These are phyloP conservation scores for Oryzias curvinotus DNA, from an alignment of 2,113 vertebrate genomes.

Conservation along the genomic window DNA sequence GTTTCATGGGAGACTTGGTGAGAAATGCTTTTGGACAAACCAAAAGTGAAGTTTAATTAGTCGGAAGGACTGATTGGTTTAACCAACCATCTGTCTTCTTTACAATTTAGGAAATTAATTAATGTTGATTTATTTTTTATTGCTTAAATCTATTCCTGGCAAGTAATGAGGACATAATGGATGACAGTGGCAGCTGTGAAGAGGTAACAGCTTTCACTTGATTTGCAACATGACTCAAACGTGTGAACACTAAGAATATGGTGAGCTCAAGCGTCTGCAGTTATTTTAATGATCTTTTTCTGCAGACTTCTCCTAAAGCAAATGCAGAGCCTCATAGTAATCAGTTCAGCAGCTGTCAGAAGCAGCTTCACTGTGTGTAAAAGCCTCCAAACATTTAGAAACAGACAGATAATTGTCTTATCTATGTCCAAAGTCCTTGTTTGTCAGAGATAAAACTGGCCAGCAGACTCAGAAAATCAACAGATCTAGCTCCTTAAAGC, in stretches of 20 bases:
- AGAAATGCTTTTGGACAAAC: slow-evolving; percentile 6
- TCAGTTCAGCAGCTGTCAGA: slow-evolving; percentile 7
- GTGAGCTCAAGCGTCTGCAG: no score
- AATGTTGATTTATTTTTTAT: slow-evolving; percentile 46
- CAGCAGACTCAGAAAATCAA: neutral
- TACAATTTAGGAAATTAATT: slow-evolving; percentile 60
- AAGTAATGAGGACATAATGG: slow-evolving; percentile 54
- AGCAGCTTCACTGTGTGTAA: neutral
- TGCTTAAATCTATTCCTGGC: slow-evolving; percentile 34
- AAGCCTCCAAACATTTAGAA: neutral
- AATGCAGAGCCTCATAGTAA: neutral
- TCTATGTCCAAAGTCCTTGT: neutral
- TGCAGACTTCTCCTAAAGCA: no score
- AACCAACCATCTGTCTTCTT: slow-evolving; percentile 33
- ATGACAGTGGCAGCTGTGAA: slow-evolving; percentile 37
- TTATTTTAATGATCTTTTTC: no score
- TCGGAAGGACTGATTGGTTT: slow-evolving; percentile 25
- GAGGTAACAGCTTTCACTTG: slow-evolving; percentile 45
- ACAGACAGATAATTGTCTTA: neutral
- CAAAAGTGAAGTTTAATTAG: slow-evolving; percentile 19
- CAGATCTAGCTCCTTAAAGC: neutral
- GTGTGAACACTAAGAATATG: no score
- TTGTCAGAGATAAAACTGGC: neutral
- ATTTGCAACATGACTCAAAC: slow-evolving; percentile 9
- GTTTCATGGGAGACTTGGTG: neutral